Evolutionary conservation across 2,113 vertebrate genomes (phyloP).

Genomic region (Phyllopteryx taeniolatus): DNA sequence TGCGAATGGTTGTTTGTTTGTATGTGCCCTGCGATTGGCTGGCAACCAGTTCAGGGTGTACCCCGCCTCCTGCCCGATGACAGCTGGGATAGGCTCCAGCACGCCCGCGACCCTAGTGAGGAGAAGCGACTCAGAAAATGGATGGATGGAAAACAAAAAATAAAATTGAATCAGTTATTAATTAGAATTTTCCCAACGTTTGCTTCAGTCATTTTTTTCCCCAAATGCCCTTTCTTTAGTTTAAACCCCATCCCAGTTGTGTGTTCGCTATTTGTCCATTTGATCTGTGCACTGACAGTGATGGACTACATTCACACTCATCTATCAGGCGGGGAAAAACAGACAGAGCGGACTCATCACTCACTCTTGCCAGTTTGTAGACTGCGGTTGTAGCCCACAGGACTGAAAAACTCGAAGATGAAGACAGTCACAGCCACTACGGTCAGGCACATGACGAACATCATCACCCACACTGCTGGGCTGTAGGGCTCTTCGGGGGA

Average conservation of each 20-base stretch:
- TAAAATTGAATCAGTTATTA: not conserved
- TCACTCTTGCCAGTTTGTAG: constrained; percentile 87
- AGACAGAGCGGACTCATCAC: constrained; percentile 55
- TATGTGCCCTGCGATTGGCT: too few species aligned
- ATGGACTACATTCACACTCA: constrained; percentile 18
- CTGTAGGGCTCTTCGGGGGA: constrained; percentile 84
- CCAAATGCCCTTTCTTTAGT: not conserved
- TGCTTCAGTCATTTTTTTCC: not conserved
- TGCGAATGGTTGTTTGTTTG: too few species aligned
- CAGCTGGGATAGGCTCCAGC: too few species aligned
- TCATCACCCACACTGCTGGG: constrained; percentile 96
- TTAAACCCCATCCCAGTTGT: constrained; percentile 1
- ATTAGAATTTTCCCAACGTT: not conserved
- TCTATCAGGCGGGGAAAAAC: constrained; percentile 29
- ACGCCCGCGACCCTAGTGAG: too few species aligned
- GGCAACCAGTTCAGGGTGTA: too few species aligned
- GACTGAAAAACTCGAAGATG: constrained; percentile 92
- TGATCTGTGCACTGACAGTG: constrained; percentile 27
- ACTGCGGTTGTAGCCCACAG: constrained; percentile 83
- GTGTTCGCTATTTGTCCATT: constrained; percentile 27
- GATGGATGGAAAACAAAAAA: constrained; percentile 1
- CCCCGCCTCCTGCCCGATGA: too few species aligned
- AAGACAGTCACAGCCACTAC: constrained; percentile 94
- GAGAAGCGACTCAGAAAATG: too few species aligned
- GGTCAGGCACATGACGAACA: constrained; percentile 97